Percentiles rank a stretch among this genome's conserved stretches.
These are phyloP conservation scores for Drosophila merina DNA, from an alignment of 2,888 invertebrate genomes.

Conservation along the genomic window DNA sequence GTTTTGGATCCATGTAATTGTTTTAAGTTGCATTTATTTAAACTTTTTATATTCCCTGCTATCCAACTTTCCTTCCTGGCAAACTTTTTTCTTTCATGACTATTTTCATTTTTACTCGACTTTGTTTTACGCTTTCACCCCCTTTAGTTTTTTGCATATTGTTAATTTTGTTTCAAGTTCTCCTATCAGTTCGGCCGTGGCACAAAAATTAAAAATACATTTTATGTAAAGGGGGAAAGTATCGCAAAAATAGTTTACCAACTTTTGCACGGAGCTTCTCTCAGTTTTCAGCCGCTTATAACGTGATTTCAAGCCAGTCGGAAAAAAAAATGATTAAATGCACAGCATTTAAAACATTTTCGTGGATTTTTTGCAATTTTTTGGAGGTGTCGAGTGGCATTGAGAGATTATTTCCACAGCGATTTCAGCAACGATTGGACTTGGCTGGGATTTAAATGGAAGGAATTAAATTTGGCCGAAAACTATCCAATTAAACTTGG, in stretches of 20 bases:
- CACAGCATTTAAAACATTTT: slow-evolving; percentile 19
- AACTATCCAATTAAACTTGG: background rate
- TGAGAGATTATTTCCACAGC: slow-evolving; percentile 28
- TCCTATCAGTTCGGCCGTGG: slow-evolving; percentile 52
- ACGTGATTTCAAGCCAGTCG: slow-evolving; percentile 10
- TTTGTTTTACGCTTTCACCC: slow-evolving; percentile 15
- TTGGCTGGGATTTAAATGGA: slow-evolving; percentile 7
- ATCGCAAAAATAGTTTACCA: slow-evolving; percentile 28
- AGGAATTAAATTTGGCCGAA: background rate
- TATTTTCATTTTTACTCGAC: slow-evolving; percentile 28
- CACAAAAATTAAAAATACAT: slow-evolving; percentile 30
- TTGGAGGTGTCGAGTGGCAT: slow-evolving; percentile 17
- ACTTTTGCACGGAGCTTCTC: slow-evolving; percentile 15
- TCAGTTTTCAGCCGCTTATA: slow-evolving; percentile 8
- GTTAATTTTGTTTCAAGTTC: slow-evolving; percentile 74
- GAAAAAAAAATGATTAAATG: slow-evolving; percentile 21
- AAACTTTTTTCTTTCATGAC: slow-evolving; percentile 64
- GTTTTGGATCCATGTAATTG: slow-evolving; percentile 67
- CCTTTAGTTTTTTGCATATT: slow-evolving; percentile 39
- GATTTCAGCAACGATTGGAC: slow-evolving; percentile 21
- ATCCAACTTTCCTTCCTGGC: slow-evolving; percentile 52
- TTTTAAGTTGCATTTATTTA: slow-evolving; percentile 76
- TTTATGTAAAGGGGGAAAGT: slow-evolving; percentile 29
- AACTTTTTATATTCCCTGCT: slow-evolving; percentile 43
- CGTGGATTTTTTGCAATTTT: slow-evolving; percentile 23